Evolutionary conservation across 2,797 vertebrate species (phyloP), one percentile per base, ranked within the genome.

Genomic region (Adelosebastes latens): DNA sequence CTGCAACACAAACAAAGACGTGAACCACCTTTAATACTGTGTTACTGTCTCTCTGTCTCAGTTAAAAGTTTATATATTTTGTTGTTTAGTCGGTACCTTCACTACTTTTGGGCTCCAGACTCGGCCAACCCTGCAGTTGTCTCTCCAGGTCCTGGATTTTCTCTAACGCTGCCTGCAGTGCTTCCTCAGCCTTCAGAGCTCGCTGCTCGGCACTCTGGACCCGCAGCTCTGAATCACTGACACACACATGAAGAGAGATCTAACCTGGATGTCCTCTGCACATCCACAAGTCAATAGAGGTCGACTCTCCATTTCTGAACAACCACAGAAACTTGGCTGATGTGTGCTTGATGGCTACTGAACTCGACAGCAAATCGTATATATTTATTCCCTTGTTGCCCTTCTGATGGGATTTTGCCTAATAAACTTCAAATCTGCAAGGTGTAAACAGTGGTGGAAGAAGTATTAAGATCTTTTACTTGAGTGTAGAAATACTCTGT

Each of bases 121-220:
- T 85, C 53, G 58, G 25, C 8, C 4, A 84, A 55, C 88, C 80
- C 72, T 94, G 86, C 78, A 95, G 82, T 8, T 94, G 72, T 36
- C 77, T 88, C 85, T 98, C 95, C 42, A 98, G 86, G 29, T 97
- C 94, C 53, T 92, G 93, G 77, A 97, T 97, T 92, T 86, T 97
- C 75, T 94, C 90, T 80, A 97, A 84, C 9, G 95, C 96, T 24
- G 76, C 92, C 84, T 96, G 95, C 60, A 98, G 91, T 31, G 94
- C 94, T 84, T 97, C 96, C 66, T 97, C 96, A 32, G 95, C 94
- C 66, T 82, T 79, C 65, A 96, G 93, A 27, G 94, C 96, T 80
- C 94, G 94, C 79, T 95, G 89, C 89, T 98, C 97, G 2, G 96
- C 94, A 18, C 46, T 84, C 72, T 93, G 94, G 29, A 93, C 93